A percentile compares a stretch with the other conserved stretches of the same genome.
These are phyloP conservation scores for Caenorhabditis becei DNA, from an alignment of 2,888 invertebrate species.

Conservation along the genomic window DNA sequence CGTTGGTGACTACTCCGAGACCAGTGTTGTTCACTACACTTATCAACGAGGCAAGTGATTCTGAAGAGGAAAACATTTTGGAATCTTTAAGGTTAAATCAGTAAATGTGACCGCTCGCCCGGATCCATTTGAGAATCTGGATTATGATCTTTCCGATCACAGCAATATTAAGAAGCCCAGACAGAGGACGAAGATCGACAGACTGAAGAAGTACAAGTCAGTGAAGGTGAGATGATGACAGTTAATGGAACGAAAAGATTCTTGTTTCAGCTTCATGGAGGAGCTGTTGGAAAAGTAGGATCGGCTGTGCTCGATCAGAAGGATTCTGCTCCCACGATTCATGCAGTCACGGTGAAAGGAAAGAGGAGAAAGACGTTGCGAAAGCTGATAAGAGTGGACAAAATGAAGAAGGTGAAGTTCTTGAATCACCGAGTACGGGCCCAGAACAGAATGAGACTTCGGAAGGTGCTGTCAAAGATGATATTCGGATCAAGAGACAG, in stretches of 20 bases:
- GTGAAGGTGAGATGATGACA: background rate
- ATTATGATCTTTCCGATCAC: conserved; percentile 48
- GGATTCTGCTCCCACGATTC: background rate
- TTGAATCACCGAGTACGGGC: conserved; percentile 33
- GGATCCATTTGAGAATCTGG: conserved; percentile 46
- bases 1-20: conserved; percentile 12
- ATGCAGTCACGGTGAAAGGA: background rate
- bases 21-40: conserved; percentile 41
- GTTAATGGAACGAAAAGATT: background rate
- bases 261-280: conserved; percentile 41
- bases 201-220: conserved; percentile 8
- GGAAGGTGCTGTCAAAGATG: conserved; percentile 50
- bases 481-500: conserved; percentile 34
- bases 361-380: conserved; percentile 13
- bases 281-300: conserved; percentile 21
- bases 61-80: too few species aligned
- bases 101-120: conserved; percentile 29
- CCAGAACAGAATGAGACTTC: conserved; percentile 37
- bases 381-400: conserved; percentile 35
- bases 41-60: conserved; percentile 28
- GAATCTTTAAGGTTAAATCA: conserved; percentile 22
- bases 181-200: background rate
- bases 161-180: conserved; percentile 22
- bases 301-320: too few species aligned
- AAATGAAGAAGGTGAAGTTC: conserved; percentile 15